phyloP scores from a whole-genome alignment of 1,140 invertebrate genomes.

The Eubasilissa regina region DNA sequence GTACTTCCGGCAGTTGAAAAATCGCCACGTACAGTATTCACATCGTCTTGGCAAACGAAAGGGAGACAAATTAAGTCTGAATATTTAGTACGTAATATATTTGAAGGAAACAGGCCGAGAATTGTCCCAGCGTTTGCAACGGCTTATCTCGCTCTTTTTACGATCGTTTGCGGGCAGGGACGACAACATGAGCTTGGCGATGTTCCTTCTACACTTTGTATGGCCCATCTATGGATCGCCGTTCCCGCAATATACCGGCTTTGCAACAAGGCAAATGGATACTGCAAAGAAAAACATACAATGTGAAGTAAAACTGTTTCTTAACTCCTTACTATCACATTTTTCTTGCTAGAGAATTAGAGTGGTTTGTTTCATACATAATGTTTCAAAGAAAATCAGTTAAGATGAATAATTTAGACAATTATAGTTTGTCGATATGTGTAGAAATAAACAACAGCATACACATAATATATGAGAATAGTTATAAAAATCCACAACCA shows the following conservation, averaged over 20 bases:
- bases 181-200: background rate
- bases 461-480: no score
- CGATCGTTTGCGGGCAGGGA: background rate
- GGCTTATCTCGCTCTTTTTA: background rate
- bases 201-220: background rate
- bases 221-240: no score
- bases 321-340: no score
- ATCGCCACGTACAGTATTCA: conserved; percentile 3
- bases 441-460: no score
- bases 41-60: conserved; percentile 34
- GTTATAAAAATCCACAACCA: no score
- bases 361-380: no score
- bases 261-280: background rate
- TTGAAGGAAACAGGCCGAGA: background rate
- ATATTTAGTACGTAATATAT: conserved; percentile 31
- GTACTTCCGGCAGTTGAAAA: conserved; percentile 1
- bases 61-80: conserved; percentile 23
- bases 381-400: no score
- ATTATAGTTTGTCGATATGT: no score
- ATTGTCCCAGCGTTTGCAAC: background rate
- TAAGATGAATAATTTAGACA: no score
- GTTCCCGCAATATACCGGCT: background rate
- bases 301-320: no score
- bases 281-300: no score
- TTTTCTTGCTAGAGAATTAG: no score